Evolutionary conservation across 2,113 vertebrate genomes (phyloP), one percentile per base, ranked within the genome.

Genomic region (Phylloscopus trochiloides): DNA sequence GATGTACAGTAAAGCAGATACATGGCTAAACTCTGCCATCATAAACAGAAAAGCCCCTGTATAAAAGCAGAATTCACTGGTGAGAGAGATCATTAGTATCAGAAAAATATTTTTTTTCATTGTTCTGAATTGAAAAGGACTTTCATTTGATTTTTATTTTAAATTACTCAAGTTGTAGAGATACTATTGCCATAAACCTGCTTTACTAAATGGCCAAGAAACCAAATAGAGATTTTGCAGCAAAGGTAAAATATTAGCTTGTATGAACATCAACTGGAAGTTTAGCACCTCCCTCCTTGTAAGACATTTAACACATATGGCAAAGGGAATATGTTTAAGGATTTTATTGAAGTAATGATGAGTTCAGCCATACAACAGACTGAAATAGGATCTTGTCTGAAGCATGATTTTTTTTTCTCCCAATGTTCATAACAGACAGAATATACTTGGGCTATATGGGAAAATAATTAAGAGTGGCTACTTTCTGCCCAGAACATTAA

Each of bases 401-500:
- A 96, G 66, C 34, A 86, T 10, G 6, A 59, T 80, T 73, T 59
- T 61, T 87, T 15, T 2, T 15, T 2, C 12, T 20, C 52, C 16
- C 70, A 71, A 25, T 70, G 15, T 62, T 90, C 31, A 59, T 81
- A 94, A 72, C 14, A 77, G 47, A 93, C 95, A 82, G 42, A 92
- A 93, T 91, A 55, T 84, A 92, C 52, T 95, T 92, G 70, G 19
- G 17, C 54, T 94, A 76, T 65, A 94, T 25, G 28, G n/a, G 25
- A 48, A 95, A 95, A 95, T 88, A 67, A 96, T 95, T 96, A 96
- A 80, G 73, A 86, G 92, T 93, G 91, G 32, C 8, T 83, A 48
- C 28, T 95, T 97, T 94, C 62, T 18, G 18, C 7, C 32, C 62
- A 90, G 26, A 5, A 6, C 32, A 95, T 87, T 96, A 82, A 95